These are phyloP conservation scores for Phasianus colchicus DNA, from an alignment of 2,113 vertebrate species.

Conservation along the genomic window DNA sequence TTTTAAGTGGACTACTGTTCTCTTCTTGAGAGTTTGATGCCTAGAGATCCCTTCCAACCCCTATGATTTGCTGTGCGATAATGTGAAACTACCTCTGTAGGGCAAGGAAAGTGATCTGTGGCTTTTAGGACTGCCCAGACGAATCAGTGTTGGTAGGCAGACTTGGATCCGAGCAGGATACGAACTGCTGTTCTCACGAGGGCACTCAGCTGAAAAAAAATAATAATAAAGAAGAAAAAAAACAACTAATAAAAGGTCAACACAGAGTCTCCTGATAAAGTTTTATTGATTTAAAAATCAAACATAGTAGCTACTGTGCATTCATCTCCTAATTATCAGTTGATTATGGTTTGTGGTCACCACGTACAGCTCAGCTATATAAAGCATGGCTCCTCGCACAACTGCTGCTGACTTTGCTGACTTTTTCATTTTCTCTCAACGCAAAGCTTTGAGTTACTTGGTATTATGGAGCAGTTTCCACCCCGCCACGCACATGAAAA, in stretches of 20 bases:
- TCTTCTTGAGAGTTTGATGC: neutral
- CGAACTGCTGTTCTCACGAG: neutral
- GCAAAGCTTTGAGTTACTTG: neutral
- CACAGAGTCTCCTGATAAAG: neutral
- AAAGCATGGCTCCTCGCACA: neutral
- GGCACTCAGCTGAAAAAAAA: neutral
- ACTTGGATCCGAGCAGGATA: constrained; percentile 5
- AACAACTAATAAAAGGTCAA: neutral
- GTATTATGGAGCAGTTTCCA: neutral
- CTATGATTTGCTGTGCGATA: neutral
- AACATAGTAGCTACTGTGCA: neutral
- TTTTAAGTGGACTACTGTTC: neutral
- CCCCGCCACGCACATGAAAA: neutral
- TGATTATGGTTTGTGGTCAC: neutral
- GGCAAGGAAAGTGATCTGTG: neutral
- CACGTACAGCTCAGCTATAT: neutral
- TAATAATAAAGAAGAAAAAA: neutral
- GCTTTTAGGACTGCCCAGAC: neutral
- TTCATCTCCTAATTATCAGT: constrained; percentile 3
- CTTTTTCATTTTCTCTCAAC: neutral
- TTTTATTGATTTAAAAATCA: constrained; percentile 1
- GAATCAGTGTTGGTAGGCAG: constrained; percentile 5
- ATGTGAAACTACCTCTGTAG: neutral
- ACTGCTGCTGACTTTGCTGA: neutral
- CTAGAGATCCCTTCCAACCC: too few relatives aligned